Evolutionary conservation across 1,140 invertebrate species (phyloP).

Genomic region (Scylla paramamosain): DNA sequence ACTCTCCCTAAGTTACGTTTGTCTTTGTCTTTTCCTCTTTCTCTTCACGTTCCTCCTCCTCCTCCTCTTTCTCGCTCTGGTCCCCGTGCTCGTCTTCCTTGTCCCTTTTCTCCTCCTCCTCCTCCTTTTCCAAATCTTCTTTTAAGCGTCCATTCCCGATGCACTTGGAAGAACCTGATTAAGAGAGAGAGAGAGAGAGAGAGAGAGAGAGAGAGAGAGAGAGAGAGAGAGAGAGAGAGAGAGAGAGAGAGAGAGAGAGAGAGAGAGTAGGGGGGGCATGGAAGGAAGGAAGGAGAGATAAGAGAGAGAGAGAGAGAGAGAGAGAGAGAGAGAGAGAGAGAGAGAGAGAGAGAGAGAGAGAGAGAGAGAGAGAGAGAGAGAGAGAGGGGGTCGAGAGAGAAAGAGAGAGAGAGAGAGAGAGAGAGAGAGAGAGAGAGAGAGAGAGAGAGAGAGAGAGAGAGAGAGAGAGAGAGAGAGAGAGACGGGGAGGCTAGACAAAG

Average conservation of each 20-base stretch:
- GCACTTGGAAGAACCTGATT: background rate
- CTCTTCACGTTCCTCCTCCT: too few relatives aligned
- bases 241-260: slow-evolving; percentile 30
- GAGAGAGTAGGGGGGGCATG: background rate
- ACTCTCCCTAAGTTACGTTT: too few relatives aligned
- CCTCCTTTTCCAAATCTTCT: background rate
- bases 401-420: slow-evolving; percentile 10
- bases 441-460: slow-evolving; percentile 45
- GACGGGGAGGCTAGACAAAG: background rate
- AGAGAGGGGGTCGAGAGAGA: too few relatives aligned
- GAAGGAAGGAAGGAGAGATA: background rate
- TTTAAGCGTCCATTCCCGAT: background rate
- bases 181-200: slow-evolving; percentile 24
- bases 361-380: background rate
- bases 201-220: slow-evolving; percentile 35
- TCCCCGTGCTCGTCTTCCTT: background rate
- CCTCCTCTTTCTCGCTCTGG: background rate
- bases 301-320: background rate
- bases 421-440: slow-evolving; percentile 33
- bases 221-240: slow-evolving; percentile 42
- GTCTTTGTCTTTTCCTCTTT: too few relatives aligned
- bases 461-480: slow-evolving; percentile 37
- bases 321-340: slow-evolving; percentile 33
- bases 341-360: background rate
- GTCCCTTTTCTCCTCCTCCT: background rate